phyloP scores from a whole-genome alignment of 2,888 invertebrate genomes.

The Acholoe squamosa region DNA sequence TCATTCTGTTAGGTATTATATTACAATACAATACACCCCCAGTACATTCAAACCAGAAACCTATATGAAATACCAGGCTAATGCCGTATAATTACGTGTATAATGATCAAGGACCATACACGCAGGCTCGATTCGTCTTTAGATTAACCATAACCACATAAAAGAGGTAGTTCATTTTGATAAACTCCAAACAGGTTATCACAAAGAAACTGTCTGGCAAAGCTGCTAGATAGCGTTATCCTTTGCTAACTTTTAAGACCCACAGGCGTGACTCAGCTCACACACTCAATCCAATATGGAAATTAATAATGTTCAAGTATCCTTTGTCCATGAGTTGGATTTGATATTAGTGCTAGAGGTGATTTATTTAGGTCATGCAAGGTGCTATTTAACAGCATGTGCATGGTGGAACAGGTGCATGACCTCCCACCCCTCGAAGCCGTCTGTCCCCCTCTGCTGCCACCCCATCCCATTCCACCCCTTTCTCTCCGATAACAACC shows the following conservation, averaged over 20 bases:
- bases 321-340: background rate
- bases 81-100: no score
- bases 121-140: background rate
- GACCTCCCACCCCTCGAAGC: slow-evolving; percentile 58
- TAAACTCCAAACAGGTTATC: background rate
- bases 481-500: background rate
- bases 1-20: no score
- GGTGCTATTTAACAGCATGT: slow-evolving; percentile 69
- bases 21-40: no score
- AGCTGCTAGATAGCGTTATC: no score
- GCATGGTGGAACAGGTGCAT: slow-evolving; percentile 18
- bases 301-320: background rate
- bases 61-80: no score
- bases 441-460: slow-evolving; percentile 36
- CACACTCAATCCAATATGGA: no score
- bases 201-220: background rate
- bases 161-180: background rate
- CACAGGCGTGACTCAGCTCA: no score
- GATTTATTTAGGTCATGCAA: background rate
- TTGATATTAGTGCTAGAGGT: background rate
- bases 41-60: no score
- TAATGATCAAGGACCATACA: background rate
- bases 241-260: no score
- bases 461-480: background rate
- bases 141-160: background rate